Evolutionary conservation across 2,113 vertebrate genomes (phyloP).

Genomic region (Monarcha castaneiventris): DNA sequence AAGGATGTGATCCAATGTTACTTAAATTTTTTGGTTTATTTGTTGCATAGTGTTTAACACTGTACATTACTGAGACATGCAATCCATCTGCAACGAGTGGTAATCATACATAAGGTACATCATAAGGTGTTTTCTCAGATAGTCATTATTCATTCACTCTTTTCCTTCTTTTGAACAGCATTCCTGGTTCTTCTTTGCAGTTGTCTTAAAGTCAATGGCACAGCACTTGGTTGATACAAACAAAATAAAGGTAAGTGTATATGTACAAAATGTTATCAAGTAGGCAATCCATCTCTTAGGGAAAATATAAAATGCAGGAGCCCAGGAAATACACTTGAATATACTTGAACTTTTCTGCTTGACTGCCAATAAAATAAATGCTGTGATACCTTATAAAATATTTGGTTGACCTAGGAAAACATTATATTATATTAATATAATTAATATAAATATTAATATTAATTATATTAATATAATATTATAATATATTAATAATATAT

Average conservation of each 20-base stretch:
- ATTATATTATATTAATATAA: too few relatives aligned
- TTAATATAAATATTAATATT: too few relatives aligned
- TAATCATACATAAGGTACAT: too few relatives aligned
- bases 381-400: background rate
- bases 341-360: background rate
- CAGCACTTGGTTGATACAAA: constrained; percentile 88
- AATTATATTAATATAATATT: too few relatives aligned
- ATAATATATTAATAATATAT: too few relatives aligned
- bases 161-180: constrained; percentile 77
- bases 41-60: background rate
- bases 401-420: background rate
- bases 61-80: background rate
- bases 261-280: background rate
- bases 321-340: background rate
- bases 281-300: background rate
- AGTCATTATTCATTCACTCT: background rate
- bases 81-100: background rate
- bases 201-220: constrained; percentile 94
- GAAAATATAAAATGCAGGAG: background rate
- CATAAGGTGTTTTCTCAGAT: background rate
- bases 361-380: background rate
- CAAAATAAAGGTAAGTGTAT: constrained; percentile 80
- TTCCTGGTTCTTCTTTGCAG: constrained; percentile 96
- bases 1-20: background rate
- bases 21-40: background rate